phyloP scores from a whole-genome alignment of 2,888 invertebrate species.

The Rotaria socialis region DNA sequence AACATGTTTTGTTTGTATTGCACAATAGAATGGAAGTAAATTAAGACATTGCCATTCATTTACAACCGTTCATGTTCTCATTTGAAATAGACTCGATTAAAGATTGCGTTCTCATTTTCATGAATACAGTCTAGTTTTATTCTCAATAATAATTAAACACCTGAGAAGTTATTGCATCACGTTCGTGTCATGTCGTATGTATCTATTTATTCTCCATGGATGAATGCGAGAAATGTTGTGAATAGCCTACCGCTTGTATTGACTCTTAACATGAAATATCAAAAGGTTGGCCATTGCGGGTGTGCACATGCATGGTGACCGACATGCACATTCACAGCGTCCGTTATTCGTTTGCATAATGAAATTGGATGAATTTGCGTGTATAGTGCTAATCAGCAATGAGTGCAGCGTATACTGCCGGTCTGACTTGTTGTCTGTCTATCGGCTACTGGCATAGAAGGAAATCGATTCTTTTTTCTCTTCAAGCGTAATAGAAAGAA shows the following conservation, averaged over 20 bases:
- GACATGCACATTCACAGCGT: not conserved
- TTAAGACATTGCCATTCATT: not conserved
- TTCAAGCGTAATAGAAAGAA: not conserved
- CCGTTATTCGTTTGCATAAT: not conserved
- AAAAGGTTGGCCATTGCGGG: not conserved
- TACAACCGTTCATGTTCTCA: not conserved
- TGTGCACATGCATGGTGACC: not conserved
- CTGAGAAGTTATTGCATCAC: not conserved
- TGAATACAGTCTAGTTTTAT: not conserved
- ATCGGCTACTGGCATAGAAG: not conserved
- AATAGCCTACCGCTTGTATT: not conserved
- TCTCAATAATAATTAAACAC: not conserved
- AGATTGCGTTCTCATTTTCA: not conserved
- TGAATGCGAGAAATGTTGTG: not conserved
- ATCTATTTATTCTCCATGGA: not conserved
- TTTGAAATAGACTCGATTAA: not conserved
- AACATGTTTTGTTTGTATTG: not conserved
- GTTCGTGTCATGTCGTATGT: not conserved
- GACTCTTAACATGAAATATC: not conserved
- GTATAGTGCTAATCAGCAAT: not conserved
- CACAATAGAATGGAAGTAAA: not conserved
- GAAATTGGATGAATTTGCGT: not conserved
- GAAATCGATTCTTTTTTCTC: conserved; percentile 2
- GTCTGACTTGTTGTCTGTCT: conserved; percentile 13
- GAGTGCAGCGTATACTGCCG: not conserved